Base-by-base conservation (phyloP, 2,797 vertebrate species). In the Philypnodon macrostomus region DNA sequence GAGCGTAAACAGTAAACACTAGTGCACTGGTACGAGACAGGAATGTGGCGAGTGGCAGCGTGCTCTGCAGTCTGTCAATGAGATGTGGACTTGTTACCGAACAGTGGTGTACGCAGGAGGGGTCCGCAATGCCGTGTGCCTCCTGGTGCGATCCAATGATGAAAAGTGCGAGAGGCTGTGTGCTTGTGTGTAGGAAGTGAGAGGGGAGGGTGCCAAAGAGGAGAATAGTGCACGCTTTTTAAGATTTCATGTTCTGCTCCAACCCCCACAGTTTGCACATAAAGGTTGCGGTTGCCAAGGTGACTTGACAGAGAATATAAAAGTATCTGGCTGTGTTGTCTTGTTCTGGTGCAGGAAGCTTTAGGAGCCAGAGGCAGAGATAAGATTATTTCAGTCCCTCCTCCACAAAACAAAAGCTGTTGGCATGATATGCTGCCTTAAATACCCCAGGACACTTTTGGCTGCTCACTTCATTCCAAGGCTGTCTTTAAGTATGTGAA, bases 271-370 rank as follows among this genome's bases (percentile, higher is more conserved):
- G 72, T 90, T 87, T 80, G 63, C 77, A 89, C 89, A 92, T 88
- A 91, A 87, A 91, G 91, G 91, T 92, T 90, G 89, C 52, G 57
- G 92, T 95, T 95, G 87, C 89, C 88, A 91, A 73, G 91, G 92
- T 86, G 92, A 95, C 91, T 74, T 58, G 64, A 79, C 66, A 67
- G 73, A 81, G 72, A 90, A 85, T 77, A 68, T 51, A 80, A 89
- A 88, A 88, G 82, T 85, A 89, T 88, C 83, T 88, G 81, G 85
- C 80, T 77, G 73, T 30, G 60, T 63, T 72, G 54, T 18, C 63
- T 82, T 83, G 47, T 57, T 80, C 80, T 86, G 80, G 77, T 75
- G 64, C 77, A 58, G 64, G 65, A 67, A 70, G 79, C 77, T 76
- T 44, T 52, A 65, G 59, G 77, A 87, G 65, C 73, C 77, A 74